Evolutionary conservation across 2,888 invertebrate species (phyloP).

Genomic region (Tricholauxania praeusta): DNA sequence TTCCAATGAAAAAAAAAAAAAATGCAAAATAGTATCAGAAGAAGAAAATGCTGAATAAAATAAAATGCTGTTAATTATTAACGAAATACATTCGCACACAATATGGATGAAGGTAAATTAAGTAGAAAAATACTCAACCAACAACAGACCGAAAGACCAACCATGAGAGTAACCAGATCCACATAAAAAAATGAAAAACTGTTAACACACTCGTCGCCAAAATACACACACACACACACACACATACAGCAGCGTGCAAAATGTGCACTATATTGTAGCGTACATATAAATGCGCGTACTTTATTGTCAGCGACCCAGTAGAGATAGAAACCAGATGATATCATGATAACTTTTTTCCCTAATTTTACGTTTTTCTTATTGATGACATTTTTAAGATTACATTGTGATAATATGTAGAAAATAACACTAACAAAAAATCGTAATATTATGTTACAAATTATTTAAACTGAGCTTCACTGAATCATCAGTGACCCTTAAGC

Average conservation of each 20-base stretch:
- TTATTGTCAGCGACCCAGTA: no score
- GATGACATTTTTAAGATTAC: no score
- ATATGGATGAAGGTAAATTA: slow-evolving; percentile 53
- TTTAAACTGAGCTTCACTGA: no score
- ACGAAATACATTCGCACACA: slow-evolving; percentile 21
- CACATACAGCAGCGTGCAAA: background rate
- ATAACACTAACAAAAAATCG: no score
- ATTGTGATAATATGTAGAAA: no score
- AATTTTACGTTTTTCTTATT: no score
- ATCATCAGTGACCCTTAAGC: no score
- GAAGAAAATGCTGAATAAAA: slow-evolving; percentile 11
- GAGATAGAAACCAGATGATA: no score
- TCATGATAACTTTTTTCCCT: no score
- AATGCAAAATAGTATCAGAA: background rate
- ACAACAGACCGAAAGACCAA: slow-evolving; percentile 20
- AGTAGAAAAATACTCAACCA: slow-evolving; percentile 57
- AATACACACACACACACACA: background rate
- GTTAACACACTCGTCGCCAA: background rate
- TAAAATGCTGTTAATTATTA: slow-evolving; percentile 13
- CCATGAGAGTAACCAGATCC: slow-evolving; percentile 20
- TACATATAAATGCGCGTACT: no score
- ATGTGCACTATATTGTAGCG: no score
- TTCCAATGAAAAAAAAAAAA: background rate
- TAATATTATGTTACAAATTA: no score
- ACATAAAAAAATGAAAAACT: background rate